Evolutionary conservation across 1,140 invertebrate genomes (phyloP).

Genomic region (Drosophila bocqueti): DNA sequence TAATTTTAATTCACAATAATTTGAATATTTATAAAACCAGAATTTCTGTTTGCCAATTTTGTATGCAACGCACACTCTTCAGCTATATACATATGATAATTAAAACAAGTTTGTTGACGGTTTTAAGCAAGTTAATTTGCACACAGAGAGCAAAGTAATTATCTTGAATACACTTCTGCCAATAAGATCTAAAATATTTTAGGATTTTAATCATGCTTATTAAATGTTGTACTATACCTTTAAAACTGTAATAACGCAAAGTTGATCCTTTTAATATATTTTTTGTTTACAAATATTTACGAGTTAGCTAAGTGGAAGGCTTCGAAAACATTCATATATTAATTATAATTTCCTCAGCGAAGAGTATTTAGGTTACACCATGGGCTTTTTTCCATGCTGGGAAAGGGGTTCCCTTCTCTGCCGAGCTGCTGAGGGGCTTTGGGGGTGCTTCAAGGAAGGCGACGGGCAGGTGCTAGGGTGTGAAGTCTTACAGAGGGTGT

Average conservation of each 20-base stretch:
- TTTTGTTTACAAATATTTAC: not conserved
- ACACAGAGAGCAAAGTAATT: not conserved
- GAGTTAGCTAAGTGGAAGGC: not conserved
- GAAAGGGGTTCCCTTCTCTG: conserved; percentile 20
- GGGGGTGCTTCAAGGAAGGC: not conserved
- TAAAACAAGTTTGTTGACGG: conserved; percentile 2
- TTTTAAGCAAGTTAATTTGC: not conserved
- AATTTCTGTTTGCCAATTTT: conserved; percentile 7
- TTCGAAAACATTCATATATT: not conserved
- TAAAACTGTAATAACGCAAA: not conserved
- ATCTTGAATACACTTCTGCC: not conserved
- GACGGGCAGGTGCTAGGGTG: not conserved
- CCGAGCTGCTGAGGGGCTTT: conserved; percentile 2
- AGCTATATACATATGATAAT: conserved; percentile 2
- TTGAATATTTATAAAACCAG: conserved; percentile 11
- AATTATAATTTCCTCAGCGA: not conserved
- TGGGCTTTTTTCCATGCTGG: not conserved
- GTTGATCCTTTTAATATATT: not conserved
- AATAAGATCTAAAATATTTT: not conserved
- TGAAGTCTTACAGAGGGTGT: not conserved
- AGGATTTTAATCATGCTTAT: not conserved
- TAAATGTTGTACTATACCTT: not conserved
- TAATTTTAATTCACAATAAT: not conserved
- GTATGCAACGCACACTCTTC: not conserved
- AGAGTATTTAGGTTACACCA: not conserved